These are phyloP conservation scores for Pseudolycoriella hygida DNA, from an alignment of 2,888 invertebrate species.

Conservation along the genomic window DNA sequence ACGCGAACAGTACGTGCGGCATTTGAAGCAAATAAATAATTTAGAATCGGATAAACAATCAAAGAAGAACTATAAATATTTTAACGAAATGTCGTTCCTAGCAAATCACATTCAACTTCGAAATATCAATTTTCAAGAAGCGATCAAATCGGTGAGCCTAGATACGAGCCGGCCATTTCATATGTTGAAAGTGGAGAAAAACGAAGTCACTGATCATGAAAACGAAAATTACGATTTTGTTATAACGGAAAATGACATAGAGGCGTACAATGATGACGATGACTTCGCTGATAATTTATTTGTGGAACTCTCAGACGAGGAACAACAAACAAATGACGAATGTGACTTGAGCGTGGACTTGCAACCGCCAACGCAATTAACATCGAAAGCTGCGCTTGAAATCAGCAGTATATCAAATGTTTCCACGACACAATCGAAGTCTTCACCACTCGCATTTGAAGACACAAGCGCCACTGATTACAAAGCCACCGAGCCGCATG, in stretches of 20 bases:
- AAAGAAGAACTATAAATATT: slow-evolving; percentile 6
- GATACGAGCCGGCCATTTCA: no score
- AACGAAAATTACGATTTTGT: slow-evolving; percentile 2
- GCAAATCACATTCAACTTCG: slow-evolving; percentile 3
- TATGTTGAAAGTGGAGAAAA: no score
- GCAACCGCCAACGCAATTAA: not conserved
- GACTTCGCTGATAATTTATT: not conserved
- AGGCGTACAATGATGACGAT: not conserved
- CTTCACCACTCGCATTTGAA: no score
- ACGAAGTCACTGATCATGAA: slow-evolving; percentile 3
- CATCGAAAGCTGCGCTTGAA: not conserved
- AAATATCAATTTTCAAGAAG: not conserved
- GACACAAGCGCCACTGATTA: no score
- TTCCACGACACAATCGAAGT: not conserved
- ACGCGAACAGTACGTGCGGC: slow-evolving; percentile 4
- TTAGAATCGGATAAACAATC: not conserved
- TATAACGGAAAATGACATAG: not conserved
- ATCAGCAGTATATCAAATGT: not conserved
- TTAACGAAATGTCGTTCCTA: slow-evolving; percentile 7
- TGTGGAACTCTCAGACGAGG: not conserved
- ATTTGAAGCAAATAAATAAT: not conserved
- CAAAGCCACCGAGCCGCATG: no score
- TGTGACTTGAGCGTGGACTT: no score
- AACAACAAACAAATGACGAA: not conserved
- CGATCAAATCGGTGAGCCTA: no score